phyloP scores from a whole-genome alignment of 2,113 vertebrate genomes.

The Bubo blakistoni region DNA sequence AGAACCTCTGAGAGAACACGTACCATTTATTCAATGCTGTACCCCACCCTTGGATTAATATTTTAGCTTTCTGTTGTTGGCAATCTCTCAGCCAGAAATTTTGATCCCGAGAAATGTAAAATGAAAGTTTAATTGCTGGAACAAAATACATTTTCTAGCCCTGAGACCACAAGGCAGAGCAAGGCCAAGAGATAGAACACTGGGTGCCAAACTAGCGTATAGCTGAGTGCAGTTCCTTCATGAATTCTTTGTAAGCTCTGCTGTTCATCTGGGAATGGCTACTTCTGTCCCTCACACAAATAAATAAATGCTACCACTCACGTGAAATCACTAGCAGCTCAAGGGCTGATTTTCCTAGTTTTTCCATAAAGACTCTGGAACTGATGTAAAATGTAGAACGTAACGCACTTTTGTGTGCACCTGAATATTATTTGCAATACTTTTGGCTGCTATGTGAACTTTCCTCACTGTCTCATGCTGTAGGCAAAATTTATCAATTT shows the following conservation, averaged over 20 bases:
- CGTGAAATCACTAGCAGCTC: not conserved
- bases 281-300: not conserved
- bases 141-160: not conserved
- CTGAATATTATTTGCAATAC: not conserved
- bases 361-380: not conserved
- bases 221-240: not conserved
- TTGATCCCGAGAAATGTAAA: not conserved
- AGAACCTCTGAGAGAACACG: not conserved
- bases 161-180: slow-evolving; percentile 5
- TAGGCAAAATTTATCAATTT: not conserved
- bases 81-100: not conserved
- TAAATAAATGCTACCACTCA: not conserved
- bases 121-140: not conserved
- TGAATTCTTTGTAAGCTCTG: not conserved
- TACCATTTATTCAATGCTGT: not conserved
- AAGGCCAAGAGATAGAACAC: not conserved
- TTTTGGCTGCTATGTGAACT: not conserved
- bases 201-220: not conserved
- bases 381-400: not conserved
- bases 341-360: not conserved
- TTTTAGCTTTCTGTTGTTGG: not conserved
- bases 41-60: not conserved
- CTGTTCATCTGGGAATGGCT: not conserved
- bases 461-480: not conserved
- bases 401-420: not conserved